phyloP scores from a whole-genome alignment of 2,113 vertebrate genomes.

The Baryphthengus martii region DNA sequence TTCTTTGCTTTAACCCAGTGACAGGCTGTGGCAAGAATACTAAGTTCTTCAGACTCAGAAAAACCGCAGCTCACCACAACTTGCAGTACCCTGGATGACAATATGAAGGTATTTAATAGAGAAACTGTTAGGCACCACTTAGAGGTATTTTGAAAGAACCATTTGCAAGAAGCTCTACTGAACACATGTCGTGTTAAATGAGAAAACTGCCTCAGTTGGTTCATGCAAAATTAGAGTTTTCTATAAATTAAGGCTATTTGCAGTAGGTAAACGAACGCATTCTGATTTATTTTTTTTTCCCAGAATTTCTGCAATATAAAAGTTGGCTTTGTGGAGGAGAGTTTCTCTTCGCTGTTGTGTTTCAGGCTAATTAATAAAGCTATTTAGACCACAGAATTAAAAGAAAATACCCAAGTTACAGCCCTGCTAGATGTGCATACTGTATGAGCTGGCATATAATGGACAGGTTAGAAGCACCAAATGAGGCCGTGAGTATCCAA shows the following conservation, averaged over 20 bases:
- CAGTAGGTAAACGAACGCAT: not conserved
- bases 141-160: not conserved
- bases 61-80: constrained; percentile 22
- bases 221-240: not conserved
- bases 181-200: not conserved
- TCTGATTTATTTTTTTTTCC: not conserved
- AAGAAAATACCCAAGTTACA: not conserved
- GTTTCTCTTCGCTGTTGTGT: not conserved
- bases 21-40: constrained; percentile 7
- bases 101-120: not conserved
- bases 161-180: not conserved
- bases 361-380: not conserved
- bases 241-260: not conserved
- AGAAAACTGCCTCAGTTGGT: not conserved
- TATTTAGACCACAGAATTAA: not conserved
- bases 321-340: not conserved
- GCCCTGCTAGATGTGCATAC: not conserved
- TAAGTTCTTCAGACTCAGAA: constrained; percentile 37
- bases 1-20: constrained; percentile 18
- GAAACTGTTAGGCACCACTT: not conserved
- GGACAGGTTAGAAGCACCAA: not conserved
- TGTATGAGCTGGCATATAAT: not conserved
- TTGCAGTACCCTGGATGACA: not conserved
- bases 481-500: not conserved
- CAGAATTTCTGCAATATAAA: not conserved